Conservation (phyloP, 2,888 invertebrate species). For the Macrosoma leucophasiata region DNA sequence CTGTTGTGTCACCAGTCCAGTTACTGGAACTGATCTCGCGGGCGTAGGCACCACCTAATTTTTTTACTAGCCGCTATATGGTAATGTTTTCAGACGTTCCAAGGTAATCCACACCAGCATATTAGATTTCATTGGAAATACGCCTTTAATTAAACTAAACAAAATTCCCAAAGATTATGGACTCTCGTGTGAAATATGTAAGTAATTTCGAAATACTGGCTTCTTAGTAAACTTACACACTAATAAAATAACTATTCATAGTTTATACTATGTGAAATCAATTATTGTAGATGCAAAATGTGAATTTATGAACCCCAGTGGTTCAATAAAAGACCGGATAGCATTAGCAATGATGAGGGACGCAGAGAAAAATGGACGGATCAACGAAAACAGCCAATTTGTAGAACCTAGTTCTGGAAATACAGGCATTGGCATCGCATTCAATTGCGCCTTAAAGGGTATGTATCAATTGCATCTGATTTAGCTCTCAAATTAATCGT, state of each 20-base stretch:
- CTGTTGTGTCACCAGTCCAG: no score
- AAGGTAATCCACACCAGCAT: conserved; percentile 70
- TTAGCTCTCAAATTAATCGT: no score
- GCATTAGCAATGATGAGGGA: conserved; percentile 92
- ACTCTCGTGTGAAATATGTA: conserved; percentile 88
- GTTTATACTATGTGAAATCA: no score
- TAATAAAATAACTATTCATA: no score
- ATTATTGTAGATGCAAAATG: conserved; percentile 89
- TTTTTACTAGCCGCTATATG: no score
- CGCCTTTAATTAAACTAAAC: conserved; percentile 85
- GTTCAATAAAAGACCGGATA: conserved; percentile 94
- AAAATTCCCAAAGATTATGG: conserved; percentile 83
- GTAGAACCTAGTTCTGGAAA: conserved; percentile 95
- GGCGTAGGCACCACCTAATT: no score
- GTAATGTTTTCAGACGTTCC: conserved; percentile 13
- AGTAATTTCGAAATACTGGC: no score
- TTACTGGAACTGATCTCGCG: no score
- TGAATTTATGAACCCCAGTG: conserved; percentile 96
- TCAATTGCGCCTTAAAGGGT: conserved; percentile 85
- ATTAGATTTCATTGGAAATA: conserved; percentile 85
- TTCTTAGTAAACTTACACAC: no score
- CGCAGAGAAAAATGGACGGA: conserved; percentile 85
- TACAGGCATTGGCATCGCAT: conserved; percentile 91
- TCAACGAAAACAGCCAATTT: conserved; percentile 87
- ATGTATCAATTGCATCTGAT: no score